A percentile compares a stretch with the other conserved stretches of the same genome.
Conservation (phyloP, 2,797 vertebrate genomes). For the Mycteria americana region DNA sequence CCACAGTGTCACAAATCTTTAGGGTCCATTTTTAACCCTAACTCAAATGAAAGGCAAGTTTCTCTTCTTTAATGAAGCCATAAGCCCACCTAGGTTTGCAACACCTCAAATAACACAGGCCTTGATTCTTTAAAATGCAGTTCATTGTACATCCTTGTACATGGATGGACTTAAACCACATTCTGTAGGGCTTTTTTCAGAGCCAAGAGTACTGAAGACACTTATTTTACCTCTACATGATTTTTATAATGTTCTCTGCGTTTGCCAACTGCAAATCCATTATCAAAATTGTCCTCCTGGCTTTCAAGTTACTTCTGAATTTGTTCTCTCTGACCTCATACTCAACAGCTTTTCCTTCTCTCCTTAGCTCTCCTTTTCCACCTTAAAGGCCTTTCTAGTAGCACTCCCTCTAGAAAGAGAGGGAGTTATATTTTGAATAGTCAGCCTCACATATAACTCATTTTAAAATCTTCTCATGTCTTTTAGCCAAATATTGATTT, state of each 20-base stretch:
- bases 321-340: background rate
- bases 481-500: background rate
- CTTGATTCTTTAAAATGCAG: background rate
- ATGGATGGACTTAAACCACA: background rate
- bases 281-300: background rate
- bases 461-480: background rate
- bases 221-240: background rate
- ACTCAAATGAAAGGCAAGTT: background rate
- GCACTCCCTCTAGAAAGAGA: background rate
- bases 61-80: background rate
- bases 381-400: background rate
- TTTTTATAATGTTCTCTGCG: background rate
- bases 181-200: background rate
- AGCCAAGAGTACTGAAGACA: background rate
- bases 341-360: background rate
- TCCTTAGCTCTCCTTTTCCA: background rate
- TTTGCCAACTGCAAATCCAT: background rate
- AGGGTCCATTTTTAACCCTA: background rate
- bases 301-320: background rate
- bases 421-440: background rate
- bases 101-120: background rate
- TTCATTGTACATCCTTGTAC: background rate
- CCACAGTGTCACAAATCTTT: background rate
- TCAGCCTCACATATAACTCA: background rate
- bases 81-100: background rate